Evolutionary conservation across 1,140 invertebrate species (phyloP).

Genomic region (Saccostrea glomerata): DNA sequence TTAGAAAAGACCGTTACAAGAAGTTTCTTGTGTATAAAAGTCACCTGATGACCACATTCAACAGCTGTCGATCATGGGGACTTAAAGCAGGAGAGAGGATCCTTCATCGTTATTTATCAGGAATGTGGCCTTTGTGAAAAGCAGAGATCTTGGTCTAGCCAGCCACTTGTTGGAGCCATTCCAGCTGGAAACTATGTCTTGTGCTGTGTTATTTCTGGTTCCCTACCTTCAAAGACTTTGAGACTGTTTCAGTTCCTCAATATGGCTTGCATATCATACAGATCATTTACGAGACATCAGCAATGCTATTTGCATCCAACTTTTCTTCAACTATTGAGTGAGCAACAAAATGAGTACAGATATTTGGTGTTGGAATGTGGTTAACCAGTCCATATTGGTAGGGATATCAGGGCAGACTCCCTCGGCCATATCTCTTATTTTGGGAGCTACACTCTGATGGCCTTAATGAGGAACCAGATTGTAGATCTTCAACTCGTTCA

Average conservation of each 20-base stretch:
- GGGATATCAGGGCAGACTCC: slow-evolving; percentile 56
- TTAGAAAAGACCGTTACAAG: too few relatives aligned
- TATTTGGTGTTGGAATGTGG: not conserved
- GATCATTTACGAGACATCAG: not conserved
- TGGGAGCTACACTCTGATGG: slow-evolving; percentile 48
- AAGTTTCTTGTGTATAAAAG: slow-evolving; percentile 36
- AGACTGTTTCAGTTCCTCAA: not conserved
- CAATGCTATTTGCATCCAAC: not conserved
- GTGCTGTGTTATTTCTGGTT: slow-evolving; percentile 25
- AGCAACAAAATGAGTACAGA: slow-evolving; percentile 33
- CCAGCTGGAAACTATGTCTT: slow-evolving; percentile 34
- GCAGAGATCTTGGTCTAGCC: slow-evolving; percentile 16
- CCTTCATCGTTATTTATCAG: slow-evolving; percentile 34
- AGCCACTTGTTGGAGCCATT: slow-evolving; percentile 36
- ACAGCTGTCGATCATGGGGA: not conserved
- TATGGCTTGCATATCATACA: not conserved
- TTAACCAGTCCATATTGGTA: slow-evolving; percentile 39
- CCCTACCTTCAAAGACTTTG: not conserved
- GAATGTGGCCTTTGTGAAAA: slow-evolving; percentile 19
- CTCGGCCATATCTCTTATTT: slow-evolving; percentile 57
- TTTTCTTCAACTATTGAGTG: not conserved
- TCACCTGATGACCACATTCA: slow-evolving; percentile 25
- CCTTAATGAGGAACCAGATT: slow-evolving; percentile 41
- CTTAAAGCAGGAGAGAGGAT: not conserved
- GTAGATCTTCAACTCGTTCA: slow-evolving; percentile 57